Base-by-base conservation (phyloP, 1,140 invertebrate genomes). In the Asobara japonica region DNA sequence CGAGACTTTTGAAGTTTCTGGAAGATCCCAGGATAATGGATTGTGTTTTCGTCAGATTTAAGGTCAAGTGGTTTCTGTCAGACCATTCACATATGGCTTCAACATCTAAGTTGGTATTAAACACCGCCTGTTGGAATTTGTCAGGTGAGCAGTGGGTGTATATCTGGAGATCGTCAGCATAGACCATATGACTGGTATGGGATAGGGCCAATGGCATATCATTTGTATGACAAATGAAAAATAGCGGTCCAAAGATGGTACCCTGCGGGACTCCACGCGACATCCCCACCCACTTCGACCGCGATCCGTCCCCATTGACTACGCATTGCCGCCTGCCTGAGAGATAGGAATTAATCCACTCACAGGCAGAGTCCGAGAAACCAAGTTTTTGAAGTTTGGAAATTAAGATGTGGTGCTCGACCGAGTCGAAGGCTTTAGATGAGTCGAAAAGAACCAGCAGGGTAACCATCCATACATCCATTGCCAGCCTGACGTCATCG, bases 341-440 rank as follows among this genome's bases (percentile, higher is more conserved):
- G n/a, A n/a, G n/a, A n/a, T 33, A 33, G 5, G 31, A 33, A 6
- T 10, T 33, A 33, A 33, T 33, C 31, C 31, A 33, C 5, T 33
- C 10, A 33, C 31, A 33, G 4, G 10, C 31, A 33, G 31, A 33
- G 10, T 33, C 10, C 5, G 31, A 33, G 10, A 75, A 31, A 27
- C 72, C 72, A 0, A 62, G 10, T 4, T 48, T 62, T 11, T 62
- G 13, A 10, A 78, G 68, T 29, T 74, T 76, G 11, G 11, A 11
- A 22, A 76, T n/a, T 16, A 77, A 51, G 2, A 77, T 41, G 5
- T 29, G 11, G 25, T 76, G 62, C n/a, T 65, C 61, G 3, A 77
- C 69, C 6, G 70, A 61, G 48, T 77, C 75, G 22, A 77, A 77
- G 16, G 75, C 73, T 60, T 72, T 77, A 13, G 20, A 41, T n/a